Evolutionary conservation across 37 sponge, comb jelly and placozoan genomes (phyloP).

Genomic region (Beroe forskalii): DNA sequence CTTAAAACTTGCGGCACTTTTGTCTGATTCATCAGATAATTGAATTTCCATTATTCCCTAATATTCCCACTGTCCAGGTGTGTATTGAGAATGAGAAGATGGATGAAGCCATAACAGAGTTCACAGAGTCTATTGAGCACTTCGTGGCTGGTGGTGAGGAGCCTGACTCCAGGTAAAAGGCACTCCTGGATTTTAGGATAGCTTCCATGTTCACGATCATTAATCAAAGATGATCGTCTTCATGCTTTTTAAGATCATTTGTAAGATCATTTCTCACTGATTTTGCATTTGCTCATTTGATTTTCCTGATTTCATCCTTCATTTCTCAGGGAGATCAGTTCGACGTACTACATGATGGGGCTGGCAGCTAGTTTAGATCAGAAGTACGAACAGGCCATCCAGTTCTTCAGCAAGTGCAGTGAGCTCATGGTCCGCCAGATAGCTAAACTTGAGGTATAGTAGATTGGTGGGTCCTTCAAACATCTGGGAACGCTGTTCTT

Average conservation of each 20-base stretch:
- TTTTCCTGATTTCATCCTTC: too few relatives aligned
- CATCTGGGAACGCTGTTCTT: too few relatives aligned
- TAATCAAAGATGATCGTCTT: too few relatives aligned
- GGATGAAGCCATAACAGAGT: conserved; percentile 16
- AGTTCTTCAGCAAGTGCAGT: background rate
- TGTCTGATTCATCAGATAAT: too few relatives aligned
- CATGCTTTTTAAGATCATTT: too few relatives aligned
- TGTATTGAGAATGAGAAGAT: conserved; percentile 40
- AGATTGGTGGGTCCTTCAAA: too few relatives aligned
- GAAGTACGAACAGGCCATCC: conserved; percentile 30
- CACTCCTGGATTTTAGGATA: too few relatives aligned
- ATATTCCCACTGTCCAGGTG: background rate
- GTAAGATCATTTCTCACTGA: too few relatives aligned
- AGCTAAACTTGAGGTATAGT: background rate
- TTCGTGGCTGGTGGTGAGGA: background rate
- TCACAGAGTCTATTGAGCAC: conserved; percentile 39
- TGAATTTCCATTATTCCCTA: too few relatives aligned
- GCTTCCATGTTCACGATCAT: too few relatives aligned
- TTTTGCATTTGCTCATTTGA: too few relatives aligned
- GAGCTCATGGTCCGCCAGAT: conserved; percentile 41
- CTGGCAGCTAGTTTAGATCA: conserved; percentile 39
- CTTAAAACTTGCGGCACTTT: too few relatives aligned
- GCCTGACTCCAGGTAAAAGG: conserved; percentile 3
- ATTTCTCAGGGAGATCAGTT: conserved; percentile 51
- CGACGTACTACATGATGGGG: conserved; percentile 64